Base-by-base conservation (phyloP, 1,140 invertebrate genomes). In the Leptoteleia sp. region DNA sequence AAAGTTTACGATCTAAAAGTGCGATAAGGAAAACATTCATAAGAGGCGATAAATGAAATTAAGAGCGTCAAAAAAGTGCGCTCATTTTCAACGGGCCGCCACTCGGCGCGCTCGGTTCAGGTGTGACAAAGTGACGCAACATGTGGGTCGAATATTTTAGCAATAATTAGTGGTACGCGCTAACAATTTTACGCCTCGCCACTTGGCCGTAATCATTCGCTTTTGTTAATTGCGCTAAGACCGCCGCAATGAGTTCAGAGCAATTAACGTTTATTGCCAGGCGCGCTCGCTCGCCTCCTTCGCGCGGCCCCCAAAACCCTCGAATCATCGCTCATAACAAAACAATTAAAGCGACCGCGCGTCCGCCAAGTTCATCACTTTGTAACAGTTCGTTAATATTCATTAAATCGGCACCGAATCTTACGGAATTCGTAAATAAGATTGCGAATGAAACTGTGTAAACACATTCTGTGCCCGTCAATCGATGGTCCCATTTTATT, bases 81-180 rank as follows among this genome's bases (percentile, higher is more conserved):
- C 11, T 42, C 42, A 25, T 8, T 33, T 67, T 42, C 15, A 52
- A 22, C 37, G 38, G n/a, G n/a, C n/a, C n/a, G n/a, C n/a, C n/a
- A n/a, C n/a, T n/a, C 13, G 12, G 29, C 27, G 8, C 16, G 45
- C 27, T 19, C 6, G 22, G 33, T 68, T 68, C 70, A 61, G 65
- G 52, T 70, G 55, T 57, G 65, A 71, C 64, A 73, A 38, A 45
- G n/a, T 82, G 76, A 84, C 48, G 79, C 42, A 82, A 84, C 70
- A 87, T 85, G 78, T 89, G 80, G 87, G 87, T 87, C 87, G 81
- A 82, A 84, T 77, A 83, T 88, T 89, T 89, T 89, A 89, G 87
- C 83, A 82, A 82, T 79, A 80, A 83, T 86, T 88, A 85, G 80
- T 84, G n/a, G 70, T 70, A 72, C 59, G 31, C 64, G 76, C 68